Evolutionary conservation across 2,797 vertebrate genomes (phyloP).

Genomic region (Chaetodon trifasciatus): DNA sequence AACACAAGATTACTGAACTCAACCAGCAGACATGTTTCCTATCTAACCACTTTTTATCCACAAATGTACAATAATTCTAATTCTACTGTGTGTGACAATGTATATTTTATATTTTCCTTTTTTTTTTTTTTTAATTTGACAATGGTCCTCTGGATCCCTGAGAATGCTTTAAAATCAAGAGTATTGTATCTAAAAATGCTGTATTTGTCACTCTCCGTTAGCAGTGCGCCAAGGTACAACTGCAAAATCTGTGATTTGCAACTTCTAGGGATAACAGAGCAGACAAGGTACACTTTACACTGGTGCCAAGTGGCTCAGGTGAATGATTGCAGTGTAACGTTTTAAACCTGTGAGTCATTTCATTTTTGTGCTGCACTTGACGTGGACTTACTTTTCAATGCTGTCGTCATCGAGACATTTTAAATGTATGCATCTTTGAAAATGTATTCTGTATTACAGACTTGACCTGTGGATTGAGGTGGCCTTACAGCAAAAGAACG

Average conservation of each 20-base stretch:
- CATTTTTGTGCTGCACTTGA: conserved; percentile 72
- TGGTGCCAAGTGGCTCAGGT: conserved; percentile 80
- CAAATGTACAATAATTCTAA: conserved; percentile 46
- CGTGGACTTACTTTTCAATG: conserved; percentile 73
- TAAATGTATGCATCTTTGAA: conserved; percentile 76
- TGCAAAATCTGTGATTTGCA: conserved; percentile 74
- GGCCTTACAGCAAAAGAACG: conserved; percentile 85
- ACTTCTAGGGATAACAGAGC: conserved; percentile 61
- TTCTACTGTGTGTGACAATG: conserved; percentile 37
- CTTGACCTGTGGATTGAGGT: conserved; percentile 84
- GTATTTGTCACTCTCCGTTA: conserved; percentile 70
- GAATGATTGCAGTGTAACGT: conserved; percentile 73
- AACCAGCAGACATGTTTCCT: conserved; percentile 66
- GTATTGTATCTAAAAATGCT: conserved; percentile 68
- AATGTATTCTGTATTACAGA: conserved; percentile 78
- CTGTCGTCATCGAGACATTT: conserved; percentile 74
- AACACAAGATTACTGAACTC: conserved; percentile 57
- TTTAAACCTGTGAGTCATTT: conserved; percentile 73
- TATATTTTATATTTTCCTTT: conserved; percentile 47
- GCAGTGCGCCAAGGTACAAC: conserved; percentile 82
- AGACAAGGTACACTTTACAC: conserved; percentile 72
- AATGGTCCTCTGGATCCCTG: conserved; percentile 52
- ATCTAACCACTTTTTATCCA: conserved; percentile 52
- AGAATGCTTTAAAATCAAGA: conserved; percentile 75
- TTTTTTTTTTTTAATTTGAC: conserved; percentile 43